Evolutionary conservation across 2,113 vertebrate species (phyloP).

Genomic region (Eira barbara): DNA sequence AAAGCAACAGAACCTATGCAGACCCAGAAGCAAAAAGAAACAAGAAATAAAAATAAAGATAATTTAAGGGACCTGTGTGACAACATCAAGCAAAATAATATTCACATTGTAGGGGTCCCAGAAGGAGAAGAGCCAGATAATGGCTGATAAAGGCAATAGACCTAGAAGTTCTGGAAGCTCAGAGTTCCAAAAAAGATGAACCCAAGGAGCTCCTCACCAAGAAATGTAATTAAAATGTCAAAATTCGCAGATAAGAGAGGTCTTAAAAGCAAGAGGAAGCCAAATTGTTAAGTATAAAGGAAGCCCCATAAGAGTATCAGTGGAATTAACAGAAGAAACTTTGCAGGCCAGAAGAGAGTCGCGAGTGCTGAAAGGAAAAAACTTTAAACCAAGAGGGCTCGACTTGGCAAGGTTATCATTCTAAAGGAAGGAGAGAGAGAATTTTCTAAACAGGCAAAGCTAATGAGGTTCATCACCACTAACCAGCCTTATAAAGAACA

Average conservation of each 20-base stretch:
- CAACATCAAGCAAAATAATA: background rate
- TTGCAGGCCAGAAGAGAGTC: background rate
- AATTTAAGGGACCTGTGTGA: background rate
- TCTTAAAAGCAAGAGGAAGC: background rate
- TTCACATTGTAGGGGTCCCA: background rate
- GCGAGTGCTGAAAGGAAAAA: background rate
- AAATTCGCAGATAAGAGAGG: background rate
- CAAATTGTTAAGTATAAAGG: background rate
- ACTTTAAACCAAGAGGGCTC: background rate
- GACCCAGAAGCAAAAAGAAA: background rate
- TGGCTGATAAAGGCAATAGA: background rate
- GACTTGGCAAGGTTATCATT: background rate
- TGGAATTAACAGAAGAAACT: background rate
- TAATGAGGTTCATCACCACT: background rate
- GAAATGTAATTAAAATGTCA: background rate
- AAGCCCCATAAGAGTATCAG: too few species aligned
- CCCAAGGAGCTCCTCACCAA: background rate
- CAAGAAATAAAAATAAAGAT: background rate
- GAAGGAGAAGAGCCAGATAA: background rate
- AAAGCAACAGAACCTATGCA: background rate
- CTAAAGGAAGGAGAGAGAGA: background rate
- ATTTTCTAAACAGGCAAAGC: background rate
- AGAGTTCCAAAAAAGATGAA: background rate
- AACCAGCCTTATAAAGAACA: background rate
- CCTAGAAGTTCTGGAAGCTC: background rate